These are phyloP conservation scores for Lemur catta DNA, from an alignment of 2,797 vertebrate genomes.

Conservation along the genomic window DNA sequence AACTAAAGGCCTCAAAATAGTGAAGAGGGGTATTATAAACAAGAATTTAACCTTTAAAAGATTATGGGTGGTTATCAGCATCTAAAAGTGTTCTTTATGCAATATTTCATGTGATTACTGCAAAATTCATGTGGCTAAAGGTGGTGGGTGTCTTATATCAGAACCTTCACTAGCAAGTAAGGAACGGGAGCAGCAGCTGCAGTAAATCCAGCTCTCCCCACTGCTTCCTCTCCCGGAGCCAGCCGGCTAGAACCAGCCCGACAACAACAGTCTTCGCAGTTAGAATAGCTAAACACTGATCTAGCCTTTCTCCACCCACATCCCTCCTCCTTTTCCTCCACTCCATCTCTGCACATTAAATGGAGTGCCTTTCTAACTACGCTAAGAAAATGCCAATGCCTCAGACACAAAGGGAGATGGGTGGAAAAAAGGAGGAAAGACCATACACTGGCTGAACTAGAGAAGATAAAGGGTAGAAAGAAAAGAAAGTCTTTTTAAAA, in stretches of 20 bases:
- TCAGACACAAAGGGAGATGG: slow-evolving; percentile 44
- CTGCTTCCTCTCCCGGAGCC: slow-evolving; percentile 41
- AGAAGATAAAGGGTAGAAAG: not conserved
- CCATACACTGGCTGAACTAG: not conserved
- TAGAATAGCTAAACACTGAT: slow-evolving; percentile 54
- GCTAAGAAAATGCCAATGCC: slow-evolving; percentile 48
- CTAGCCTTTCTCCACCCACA: slow-evolving; percentile 55
- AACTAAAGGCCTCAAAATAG: slow-evolving; percentile 1
- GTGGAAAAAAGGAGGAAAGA: not conserved
- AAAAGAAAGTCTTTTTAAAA: not conserved
- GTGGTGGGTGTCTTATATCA: not conserved
- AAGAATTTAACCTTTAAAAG: not conserved
- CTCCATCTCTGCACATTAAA: slow-evolving; percentile 22
- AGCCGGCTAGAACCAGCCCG: slow-evolving; percentile 67
- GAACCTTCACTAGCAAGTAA: not conserved
- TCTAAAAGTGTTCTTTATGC: not conserved
- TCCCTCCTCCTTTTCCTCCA: slow-evolving; percentile 35
- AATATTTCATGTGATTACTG: not conserved
- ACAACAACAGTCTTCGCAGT: slow-evolving; percentile 43
- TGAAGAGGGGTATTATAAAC: slow-evolving; percentile 20
- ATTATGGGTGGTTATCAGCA: not conserved
- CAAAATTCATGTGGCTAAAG: slow-evolving; percentile 24
- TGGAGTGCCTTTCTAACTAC: not conserved
- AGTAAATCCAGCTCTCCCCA: not conserved
- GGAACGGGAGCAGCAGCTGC: not conserved